A percentile compares a stretch with the other conserved stretches of the same genome.
Conservation (phyloP, 2,797 vertebrate species). For the Pristis pectinata region DNA sequence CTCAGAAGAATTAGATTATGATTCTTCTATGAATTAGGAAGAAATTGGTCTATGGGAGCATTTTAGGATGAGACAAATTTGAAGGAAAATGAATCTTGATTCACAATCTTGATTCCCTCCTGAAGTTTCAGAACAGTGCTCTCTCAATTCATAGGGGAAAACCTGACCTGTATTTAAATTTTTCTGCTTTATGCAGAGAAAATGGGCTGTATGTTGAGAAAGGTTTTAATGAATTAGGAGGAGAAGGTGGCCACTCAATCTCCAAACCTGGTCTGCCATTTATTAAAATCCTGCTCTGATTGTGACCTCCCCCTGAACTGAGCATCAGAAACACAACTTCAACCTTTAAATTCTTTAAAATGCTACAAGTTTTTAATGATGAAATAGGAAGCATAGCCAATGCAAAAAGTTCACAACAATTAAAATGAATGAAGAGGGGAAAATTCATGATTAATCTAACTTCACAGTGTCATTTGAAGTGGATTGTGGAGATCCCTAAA, state of each 20-base stretch:
- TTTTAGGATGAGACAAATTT: neutral
- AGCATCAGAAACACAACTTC: neutral
- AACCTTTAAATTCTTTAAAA: conserved; percentile 1
- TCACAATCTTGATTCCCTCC: neutral
- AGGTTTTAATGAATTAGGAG: neutral
- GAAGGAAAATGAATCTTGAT: neutral
- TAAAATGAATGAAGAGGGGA: neutral
- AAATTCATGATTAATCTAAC: neutral
- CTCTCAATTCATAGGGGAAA: neutral
- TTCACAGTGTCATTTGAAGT: neutral
- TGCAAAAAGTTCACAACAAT: neutral
- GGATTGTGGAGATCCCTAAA: neutral
- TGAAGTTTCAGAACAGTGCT: neutral
- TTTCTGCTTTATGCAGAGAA: neutral
- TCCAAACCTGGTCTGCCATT: no score
- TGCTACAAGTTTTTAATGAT: neutral
- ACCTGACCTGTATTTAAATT: neutral
- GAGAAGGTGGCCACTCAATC: no score
- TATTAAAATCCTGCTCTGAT: no score
- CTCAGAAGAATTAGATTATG: neutral
- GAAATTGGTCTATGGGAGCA: neutral
- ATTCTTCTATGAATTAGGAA: no score
- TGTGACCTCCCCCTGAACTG: neutral
- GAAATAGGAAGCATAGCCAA: neutral
- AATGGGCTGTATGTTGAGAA: neutral